phyloP scores from a whole-genome alignment of 1,140 invertebrate species.

The Teleogryllus occipitalis region DNA sequence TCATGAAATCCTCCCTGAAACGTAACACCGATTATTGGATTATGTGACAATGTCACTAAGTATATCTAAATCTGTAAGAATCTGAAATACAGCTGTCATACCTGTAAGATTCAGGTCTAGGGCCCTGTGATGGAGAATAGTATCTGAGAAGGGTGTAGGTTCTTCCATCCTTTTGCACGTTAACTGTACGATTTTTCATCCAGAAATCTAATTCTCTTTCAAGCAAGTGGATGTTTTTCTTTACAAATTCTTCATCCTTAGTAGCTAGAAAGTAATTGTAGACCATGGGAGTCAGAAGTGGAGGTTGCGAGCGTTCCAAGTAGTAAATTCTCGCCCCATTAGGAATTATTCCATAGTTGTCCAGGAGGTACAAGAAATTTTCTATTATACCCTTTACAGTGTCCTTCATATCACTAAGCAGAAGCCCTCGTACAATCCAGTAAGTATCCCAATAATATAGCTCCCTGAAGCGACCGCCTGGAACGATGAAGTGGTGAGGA shows the following conservation, averaged over 20 bases:
- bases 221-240: slow-evolving; percentile 55
- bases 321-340: slow-evolving; percentile 75
- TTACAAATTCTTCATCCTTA: slow-evolving; percentile 60
- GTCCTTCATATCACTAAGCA: slow-evolving; percentile 62
- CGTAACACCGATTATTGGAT: background rate
- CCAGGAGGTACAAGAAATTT: slow-evolving; percentile 60
- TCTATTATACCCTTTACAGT: slow-evolving; percentile 70
- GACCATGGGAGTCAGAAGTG: slow-evolving; percentile 73
- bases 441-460: slow-evolving; percentile 88
- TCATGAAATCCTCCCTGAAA: slow-evolving; percentile 44
- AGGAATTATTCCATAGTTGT: slow-evolving; percentile 60
- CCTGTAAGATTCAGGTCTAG: slow-evolving; percentile 81
- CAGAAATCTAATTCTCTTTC: slow-evolving; percentile 78
- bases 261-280: slow-evolving; percentile 65
- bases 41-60: too few species aligned
- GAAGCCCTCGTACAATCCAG: slow-evolving; percentile 73
- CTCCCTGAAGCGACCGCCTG: slow-evolving; percentile 79
- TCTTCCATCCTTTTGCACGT: slow-evolving; percentile 51
- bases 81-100: slow-evolving; percentile 46
- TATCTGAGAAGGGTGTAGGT: slow-evolving; percentile 62
- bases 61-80: slow-evolving; percentile 25
- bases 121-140: slow-evolving; percentile 59
- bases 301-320: slow-evolving; percentile 67
- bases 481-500: slow-evolving; percentile 71
- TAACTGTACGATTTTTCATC: slow-evolving; percentile 61